phyloP scores from a whole-genome alignment of 2,888 invertebrate species.

The Oegoconia quadripuncta region DNA sequence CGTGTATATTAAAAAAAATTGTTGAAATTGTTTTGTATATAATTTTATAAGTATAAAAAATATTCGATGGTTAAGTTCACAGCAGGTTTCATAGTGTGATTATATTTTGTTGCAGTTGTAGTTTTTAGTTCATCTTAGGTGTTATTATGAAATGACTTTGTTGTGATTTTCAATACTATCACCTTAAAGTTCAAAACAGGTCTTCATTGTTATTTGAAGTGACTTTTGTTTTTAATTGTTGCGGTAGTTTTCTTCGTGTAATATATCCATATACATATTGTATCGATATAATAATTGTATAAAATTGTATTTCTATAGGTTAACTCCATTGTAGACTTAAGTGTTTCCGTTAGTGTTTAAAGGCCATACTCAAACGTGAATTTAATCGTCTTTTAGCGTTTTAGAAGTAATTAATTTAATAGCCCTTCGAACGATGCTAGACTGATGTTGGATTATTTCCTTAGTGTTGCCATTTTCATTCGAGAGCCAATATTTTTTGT shows the following conservation, averaged over 20 bases:
- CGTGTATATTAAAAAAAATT: slow-evolving; percentile 42
- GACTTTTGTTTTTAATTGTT: slow-evolving; percentile 39
- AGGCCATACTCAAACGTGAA: slow-evolving; percentile 70
- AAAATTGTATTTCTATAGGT: slow-evolving; percentile 56
- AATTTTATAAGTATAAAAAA: slow-evolving; percentile 44
- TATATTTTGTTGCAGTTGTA: slow-evolving; percentile 49
- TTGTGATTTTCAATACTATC: slow-evolving; percentile 27
- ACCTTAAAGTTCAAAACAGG: slow-evolving; percentile 57
- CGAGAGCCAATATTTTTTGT: slow-evolving; percentile 36
- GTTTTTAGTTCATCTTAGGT: slow-evolving; percentile 43
- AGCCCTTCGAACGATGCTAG: slow-evolving; percentile 51
- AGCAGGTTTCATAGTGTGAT: slow-evolving; percentile 26
- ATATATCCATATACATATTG: slow-evolving; percentile 58
- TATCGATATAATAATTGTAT: slow-evolving; percentile 56
- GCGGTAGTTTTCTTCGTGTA: slow-evolving; percentile 49
- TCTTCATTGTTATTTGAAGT: slow-evolving; percentile 25
- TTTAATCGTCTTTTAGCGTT: slow-evolving; percentile 58
- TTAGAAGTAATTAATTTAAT: slow-evolving; percentile 39
- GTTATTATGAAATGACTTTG: too few relatives aligned
- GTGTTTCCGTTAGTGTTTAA: slow-evolving; percentile 65
- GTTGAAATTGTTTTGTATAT: slow-evolving; percentile 72
- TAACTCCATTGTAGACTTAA: slow-evolving; percentile 51
- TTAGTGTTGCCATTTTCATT: slow-evolving; percentile 29
- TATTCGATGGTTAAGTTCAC: slow-evolving; percentile 39
- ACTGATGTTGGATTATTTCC: slow-evolving; percentile 45